These are phyloP conservation scores for Cybosia mesomella DNA, from an alignment of 2,888 invertebrate species.

Conservation along the genomic window DNA sequence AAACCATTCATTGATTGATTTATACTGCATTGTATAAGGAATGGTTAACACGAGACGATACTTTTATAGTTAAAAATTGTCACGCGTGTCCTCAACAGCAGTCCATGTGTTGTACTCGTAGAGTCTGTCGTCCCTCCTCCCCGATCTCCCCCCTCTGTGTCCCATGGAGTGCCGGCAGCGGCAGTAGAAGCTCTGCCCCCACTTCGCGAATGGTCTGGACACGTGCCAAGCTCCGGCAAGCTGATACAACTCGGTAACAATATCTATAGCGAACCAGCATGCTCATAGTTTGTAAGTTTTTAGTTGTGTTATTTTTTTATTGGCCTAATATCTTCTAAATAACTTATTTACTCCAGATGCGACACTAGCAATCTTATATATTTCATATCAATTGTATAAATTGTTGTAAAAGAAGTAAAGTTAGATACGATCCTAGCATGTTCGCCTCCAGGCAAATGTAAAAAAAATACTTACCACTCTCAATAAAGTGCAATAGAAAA, in stretches of 20 bases:
- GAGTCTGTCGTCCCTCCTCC: conserved; percentile 17
- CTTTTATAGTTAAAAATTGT: background rate
- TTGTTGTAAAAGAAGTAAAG: background rate
- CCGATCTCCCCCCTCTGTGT: conserved; percentile 21
- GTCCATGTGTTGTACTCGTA: conserved; percentile 17
- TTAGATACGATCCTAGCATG: background rate
- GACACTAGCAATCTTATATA: too few species aligned
- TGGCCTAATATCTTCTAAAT: background rate
- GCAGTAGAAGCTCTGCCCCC: conserved; percentile 46
- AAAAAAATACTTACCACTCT: background rate
- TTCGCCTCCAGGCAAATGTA: too few species aligned
- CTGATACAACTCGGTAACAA: conserved; percentile 7
- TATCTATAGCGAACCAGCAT: background rate
- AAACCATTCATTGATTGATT: conserved; percentile 2
- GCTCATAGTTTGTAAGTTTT: background rate
- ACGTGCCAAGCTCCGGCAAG: conserved; percentile 3
- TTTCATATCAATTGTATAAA: too few species aligned
- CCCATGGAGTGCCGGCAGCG: conserved; percentile 12
- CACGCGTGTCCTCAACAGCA: background rate
- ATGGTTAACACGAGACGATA: background rate
- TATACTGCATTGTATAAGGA: conserved; percentile 10
- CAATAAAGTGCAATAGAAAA: background rate
- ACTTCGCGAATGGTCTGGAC: conserved; percentile 54
- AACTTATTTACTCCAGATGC: too few species aligned
- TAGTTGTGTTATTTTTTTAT: background rate